These are phyloP conservation scores for Piprites chloris DNA, from an alignment of 2,113 vertebrate species.

Conservation along the genomic window DNA sequence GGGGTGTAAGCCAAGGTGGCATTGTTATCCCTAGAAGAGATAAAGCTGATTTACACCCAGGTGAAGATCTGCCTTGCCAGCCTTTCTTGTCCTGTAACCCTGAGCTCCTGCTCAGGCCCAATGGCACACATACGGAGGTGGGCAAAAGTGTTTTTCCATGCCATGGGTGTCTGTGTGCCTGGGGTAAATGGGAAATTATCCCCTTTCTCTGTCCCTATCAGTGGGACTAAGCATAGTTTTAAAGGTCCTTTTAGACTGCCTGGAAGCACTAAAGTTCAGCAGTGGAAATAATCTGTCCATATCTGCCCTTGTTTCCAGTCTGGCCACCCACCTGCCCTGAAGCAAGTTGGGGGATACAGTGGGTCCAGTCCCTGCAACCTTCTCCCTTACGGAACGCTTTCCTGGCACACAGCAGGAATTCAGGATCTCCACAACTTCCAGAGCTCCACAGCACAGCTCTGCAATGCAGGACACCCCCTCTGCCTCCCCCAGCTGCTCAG, in stretches of 20 bases:
- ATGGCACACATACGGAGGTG: neutral
- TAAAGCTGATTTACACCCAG: constrained; percentile 4
- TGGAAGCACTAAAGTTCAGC: neutral
- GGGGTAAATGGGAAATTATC: neutral
- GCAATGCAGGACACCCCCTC: neutral
- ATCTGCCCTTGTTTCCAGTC: neutral
- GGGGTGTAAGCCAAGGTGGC: constrained; percentile 13
- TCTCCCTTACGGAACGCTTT: neutral
- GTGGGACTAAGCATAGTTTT: neutral
- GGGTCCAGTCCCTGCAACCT: too few species aligned
- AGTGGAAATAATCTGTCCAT: neutral
- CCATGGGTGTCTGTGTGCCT: neutral
- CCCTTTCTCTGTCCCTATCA: neutral
- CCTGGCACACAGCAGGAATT: neutral
- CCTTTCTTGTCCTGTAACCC: neutral
- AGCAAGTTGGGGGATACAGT: fast-evolving
- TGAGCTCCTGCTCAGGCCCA: neutral
- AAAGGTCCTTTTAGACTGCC: neutral
- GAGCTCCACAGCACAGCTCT: neutral
- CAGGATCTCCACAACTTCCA: neutral
- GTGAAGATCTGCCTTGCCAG: neutral
- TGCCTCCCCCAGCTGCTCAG: neutral
- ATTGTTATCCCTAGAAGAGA: constrained; percentile 30
- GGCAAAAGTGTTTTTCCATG: neutral
- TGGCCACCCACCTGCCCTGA: neutral